These are phyloP conservation scores for Sinocyclocheilus anshuiensis DNA, from an alignment of 2,113 vertebrate species.

Conservation along the genomic window DNA sequence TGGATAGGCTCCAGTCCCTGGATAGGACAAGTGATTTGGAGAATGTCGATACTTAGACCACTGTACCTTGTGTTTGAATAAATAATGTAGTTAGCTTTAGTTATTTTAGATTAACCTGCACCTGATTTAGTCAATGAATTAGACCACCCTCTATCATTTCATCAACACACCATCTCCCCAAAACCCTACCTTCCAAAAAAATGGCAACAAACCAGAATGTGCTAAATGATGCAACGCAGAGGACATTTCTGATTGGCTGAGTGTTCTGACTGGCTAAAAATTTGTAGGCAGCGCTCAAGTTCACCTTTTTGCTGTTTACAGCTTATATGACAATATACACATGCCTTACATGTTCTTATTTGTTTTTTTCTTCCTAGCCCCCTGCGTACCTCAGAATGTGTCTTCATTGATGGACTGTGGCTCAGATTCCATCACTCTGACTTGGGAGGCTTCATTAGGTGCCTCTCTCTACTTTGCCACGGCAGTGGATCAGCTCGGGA, in stretches of 20 bases:
- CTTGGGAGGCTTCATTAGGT: constrained; percentile 63
- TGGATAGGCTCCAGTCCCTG: no score
- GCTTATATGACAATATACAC: not conserved
- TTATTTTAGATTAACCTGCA: not conserved
- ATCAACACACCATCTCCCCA: not conserved
- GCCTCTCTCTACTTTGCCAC: constrained; percentile 67
- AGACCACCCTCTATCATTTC: not conserved
- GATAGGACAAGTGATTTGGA: no score
- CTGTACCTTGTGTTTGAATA: no score
- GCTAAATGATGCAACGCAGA: not conserved
- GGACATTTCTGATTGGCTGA: not conserved
- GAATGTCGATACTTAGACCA: no score
- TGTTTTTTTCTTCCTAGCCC: constrained; percentile 60
- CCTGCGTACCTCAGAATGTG: constrained; percentile 72
- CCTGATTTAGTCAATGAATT: not conserved
- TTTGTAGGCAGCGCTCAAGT: not conserved
- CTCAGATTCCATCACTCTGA: constrained; percentile 62
- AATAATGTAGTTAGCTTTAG: no score
- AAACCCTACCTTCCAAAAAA: not conserved
- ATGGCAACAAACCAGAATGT: not conserved
- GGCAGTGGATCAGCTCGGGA: constrained; percentile 59
- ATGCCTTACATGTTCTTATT: not conserved
- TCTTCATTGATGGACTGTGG: constrained; percentile 65
- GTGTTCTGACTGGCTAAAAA: not conserved
- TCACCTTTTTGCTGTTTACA: not conserved